phyloP scores from a whole-genome alignment of 2,888 invertebrate species.

The Synanthedon myopaeformis region DNA sequence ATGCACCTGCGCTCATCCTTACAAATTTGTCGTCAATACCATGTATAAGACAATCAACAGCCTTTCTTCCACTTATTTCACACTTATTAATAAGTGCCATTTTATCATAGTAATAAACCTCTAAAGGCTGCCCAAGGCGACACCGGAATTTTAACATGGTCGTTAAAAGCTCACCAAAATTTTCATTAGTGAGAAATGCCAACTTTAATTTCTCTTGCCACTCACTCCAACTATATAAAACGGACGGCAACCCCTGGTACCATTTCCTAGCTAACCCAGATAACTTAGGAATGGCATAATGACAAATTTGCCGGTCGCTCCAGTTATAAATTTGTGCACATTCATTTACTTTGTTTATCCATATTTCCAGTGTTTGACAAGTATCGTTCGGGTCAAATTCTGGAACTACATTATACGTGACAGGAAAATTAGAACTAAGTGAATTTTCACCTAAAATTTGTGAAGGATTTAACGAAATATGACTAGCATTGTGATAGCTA shows the following conservation, averaged over 20 bases:
- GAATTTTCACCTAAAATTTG: no score
- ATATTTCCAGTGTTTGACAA: no score
- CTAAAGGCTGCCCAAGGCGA: conserved; percentile 10
- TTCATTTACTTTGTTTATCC: no score
- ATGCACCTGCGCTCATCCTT: conserved; percentile 9
- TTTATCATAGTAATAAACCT: conserved; percentile 13
- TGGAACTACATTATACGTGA: no score
- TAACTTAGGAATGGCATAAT: no score
- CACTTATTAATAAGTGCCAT: conserved; percentile 11
- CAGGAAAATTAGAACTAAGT: no score
- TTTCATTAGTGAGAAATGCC: conserved; percentile 13
- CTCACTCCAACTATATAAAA: conserved; percentile 12
- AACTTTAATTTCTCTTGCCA: conserved; percentile 11
- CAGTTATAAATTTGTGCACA: no score
- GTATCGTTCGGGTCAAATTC: no score
- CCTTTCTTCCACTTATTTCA: conserved; percentile 9
- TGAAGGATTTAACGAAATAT: no score
- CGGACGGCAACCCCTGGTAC: conserved; percentile 13
- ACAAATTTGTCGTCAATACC: conserved; percentile 13
- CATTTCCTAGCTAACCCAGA: conserved; percentile 12
- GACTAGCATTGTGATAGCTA: no score
- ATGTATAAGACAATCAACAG: conserved; percentile 12
- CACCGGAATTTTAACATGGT: conserved; percentile 10
- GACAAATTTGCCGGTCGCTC: no score
- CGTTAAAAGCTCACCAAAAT: conserved; percentile 10